Conservation (phyloP, 2,888 invertebrate genomes). For the Catocala sponsa region DNA sequence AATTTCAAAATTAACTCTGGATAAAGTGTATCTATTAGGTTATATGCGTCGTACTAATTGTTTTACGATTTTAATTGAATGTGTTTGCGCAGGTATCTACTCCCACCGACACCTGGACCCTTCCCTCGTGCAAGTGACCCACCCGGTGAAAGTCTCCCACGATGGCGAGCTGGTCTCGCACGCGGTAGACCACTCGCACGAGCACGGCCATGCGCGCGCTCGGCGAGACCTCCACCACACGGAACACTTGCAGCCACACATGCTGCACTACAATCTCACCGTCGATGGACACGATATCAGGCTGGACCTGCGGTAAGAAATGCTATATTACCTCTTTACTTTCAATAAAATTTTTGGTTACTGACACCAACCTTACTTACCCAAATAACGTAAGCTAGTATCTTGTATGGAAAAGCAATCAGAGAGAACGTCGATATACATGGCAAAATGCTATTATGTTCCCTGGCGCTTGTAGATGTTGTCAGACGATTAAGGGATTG, state of each 20-base stretch:
- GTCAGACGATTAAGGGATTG: no score
- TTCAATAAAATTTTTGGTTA: no score
- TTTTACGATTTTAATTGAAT: neutral
- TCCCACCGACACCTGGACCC: constrained; percentile 83
- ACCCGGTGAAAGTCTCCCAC: constrained; percentile 89
- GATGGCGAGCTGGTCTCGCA: constrained; percentile 88
- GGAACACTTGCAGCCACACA: constrained; percentile 71
- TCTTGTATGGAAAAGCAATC: no score
- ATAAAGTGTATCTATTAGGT: no score
- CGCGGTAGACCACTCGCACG: constrained; percentile 86
- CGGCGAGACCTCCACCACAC: constrained; percentile 76
- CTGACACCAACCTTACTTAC: no score
- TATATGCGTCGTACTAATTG: no score
- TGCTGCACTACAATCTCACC: constrained; percentile 82
- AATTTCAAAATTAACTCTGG: no score
- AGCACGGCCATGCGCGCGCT: constrained; percentile 82
- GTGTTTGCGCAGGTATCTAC: constrained; percentile 77
- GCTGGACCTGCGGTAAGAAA: constrained; percentile 80
- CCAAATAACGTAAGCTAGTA: no score
- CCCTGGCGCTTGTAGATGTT: no score
- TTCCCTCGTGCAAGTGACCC: constrained; percentile 87
- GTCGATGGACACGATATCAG: constrained; percentile 79
- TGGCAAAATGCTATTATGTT: no score
- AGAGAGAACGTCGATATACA: no score
- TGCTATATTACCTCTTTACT: no score